phyloP scores from a whole-genome alignment of 2,797 vertebrate genomes.

The Astyanax mexicanus region DNA sequence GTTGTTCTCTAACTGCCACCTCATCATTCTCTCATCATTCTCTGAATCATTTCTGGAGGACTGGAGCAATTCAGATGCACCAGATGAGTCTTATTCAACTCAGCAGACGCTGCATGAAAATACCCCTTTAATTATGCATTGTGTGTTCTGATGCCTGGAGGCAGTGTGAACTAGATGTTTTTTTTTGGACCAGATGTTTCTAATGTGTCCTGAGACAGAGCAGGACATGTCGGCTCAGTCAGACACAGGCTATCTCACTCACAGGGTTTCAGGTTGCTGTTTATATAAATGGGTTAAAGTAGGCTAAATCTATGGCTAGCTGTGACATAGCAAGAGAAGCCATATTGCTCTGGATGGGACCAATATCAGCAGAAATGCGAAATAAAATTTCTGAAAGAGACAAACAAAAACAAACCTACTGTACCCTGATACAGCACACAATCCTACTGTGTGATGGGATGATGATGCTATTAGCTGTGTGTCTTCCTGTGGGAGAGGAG shows the following conservation, averaged over 20 bases:
- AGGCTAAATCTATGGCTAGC: no score
- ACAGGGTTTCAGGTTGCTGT: not conserved
- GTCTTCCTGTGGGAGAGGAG: no score
- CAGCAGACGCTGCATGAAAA: constrained; percentile 41
- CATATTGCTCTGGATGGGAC: no score
- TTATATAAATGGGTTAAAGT: not conserved
- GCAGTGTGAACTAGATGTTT: constrained; percentile 37
- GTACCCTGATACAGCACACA: no score
- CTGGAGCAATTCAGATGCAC: constrained; percentile 26
- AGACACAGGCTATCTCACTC: constrained; percentile 3
- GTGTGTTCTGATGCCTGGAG: constrained; percentile 44
- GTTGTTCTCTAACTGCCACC: constrained; percentile 7
- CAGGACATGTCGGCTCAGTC: not conserved
- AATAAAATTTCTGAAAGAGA: no score
- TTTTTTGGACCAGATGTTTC: constrained; percentile 51
- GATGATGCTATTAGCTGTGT: no score
- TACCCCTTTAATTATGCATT: constrained; percentile 53
- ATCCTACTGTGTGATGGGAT: no score
- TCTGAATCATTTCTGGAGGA: constrained; percentile 36
- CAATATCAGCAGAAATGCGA: no score
- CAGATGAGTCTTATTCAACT: constrained; percentile 31
- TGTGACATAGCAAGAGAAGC: not conserved
- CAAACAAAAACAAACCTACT: no score
- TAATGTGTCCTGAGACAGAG: constrained; percentile 45
- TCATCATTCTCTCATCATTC: constrained; percentile 21